Percentiles rank a stretch among this genome's conserved stretches.
Evolutionary conservation across 2,797 vertebrate species (phyloP).

Genomic region (Poeciliopsis infans): DNA sequence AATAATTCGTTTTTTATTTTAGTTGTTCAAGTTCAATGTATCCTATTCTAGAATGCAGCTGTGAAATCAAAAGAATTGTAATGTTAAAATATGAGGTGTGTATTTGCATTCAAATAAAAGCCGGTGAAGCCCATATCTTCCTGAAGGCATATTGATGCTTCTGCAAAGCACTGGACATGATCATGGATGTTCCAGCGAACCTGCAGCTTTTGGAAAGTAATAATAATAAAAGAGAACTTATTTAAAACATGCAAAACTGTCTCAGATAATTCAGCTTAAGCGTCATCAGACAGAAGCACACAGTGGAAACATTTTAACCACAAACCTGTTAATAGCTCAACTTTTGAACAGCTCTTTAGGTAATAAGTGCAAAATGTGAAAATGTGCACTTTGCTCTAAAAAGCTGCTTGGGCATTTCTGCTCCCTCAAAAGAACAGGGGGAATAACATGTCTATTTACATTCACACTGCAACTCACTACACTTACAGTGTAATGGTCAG

Average conservation of each 20-base stretch:
- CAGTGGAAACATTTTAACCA: not conserved
- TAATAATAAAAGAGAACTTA: not conserved
- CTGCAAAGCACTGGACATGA: not conserved
- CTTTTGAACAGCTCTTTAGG: not conserved
- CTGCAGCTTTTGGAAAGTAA: not conserved
- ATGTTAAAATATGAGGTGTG: not conserved
- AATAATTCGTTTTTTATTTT: not conserved
- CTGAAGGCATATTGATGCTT: not conserved
- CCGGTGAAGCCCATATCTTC: not conserved
- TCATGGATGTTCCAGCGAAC: not conserved
- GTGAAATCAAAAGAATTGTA: not conserved
- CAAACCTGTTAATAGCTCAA: conserved; percentile 1
- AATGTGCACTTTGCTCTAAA: conserved; percentile 36
- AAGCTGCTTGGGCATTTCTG: not conserved
- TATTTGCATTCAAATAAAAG: not conserved
- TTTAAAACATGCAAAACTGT: not conserved
- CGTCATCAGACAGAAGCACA: not conserved
- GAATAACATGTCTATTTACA: not conserved
- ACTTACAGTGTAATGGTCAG: not conserved
- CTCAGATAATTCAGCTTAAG: not conserved
- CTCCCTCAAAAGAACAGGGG: not conserved
- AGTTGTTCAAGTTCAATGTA: not conserved
- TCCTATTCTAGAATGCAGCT: not conserved
- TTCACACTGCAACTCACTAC: not conserved
- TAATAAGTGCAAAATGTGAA: conserved; percentile 28